Conservation (phyloP, 2,888 invertebrate species). For the Scotopteryx bipunctaria region DNA sequence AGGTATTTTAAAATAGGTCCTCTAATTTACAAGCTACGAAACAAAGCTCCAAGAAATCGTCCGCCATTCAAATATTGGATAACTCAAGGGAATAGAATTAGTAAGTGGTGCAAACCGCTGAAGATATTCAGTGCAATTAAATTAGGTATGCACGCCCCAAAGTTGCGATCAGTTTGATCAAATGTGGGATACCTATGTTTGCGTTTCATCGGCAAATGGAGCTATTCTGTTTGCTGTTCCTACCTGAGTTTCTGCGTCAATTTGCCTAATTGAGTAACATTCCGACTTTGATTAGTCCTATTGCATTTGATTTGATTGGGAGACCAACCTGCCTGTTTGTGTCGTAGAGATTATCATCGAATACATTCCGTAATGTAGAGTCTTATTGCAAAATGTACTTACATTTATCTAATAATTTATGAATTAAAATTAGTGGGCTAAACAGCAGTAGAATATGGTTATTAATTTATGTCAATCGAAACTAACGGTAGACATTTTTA, state of each 20-base stretch:
- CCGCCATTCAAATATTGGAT: too few relatives aligned
- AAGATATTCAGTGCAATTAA: slow-evolving; percentile 51
- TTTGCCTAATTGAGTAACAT: slow-evolving; percentile 46
- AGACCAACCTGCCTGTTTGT: background rate
- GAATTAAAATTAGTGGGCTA: too few relatives aligned
- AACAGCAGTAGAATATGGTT: too few relatives aligned
- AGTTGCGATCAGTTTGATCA: slow-evolving; percentile 49
- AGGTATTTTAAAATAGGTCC: too few relatives aligned
- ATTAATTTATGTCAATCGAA: too few relatives aligned
- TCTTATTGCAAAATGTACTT: too few relatives aligned
- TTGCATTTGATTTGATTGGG: slow-evolving; percentile 19
- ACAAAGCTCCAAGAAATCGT: background rate
- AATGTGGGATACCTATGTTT: slow-evolving; percentile 57
- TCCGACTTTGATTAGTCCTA: slow-evolving; percentile 21
- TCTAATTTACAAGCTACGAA: too few relatives aligned
- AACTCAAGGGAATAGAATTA: slow-evolving; percentile 10
- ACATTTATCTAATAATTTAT: too few relatives aligned
- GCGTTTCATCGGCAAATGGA: slow-evolving; percentile 65
- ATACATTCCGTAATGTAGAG: too few relatives aligned
- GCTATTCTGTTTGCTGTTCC: slow-evolving; percentile 48
- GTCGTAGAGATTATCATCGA: background rate
- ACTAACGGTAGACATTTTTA: too few relatives aligned
- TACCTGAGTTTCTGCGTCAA: slow-evolving; percentile 47
- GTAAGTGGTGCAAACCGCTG: slow-evolving; percentile 2
- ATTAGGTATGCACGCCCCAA: slow-evolving; percentile 48